These are phyloP conservation scores for Aphelinus certus DNA, from an alignment of 1,140 invertebrate species.

Conservation along the genomic window DNA sequence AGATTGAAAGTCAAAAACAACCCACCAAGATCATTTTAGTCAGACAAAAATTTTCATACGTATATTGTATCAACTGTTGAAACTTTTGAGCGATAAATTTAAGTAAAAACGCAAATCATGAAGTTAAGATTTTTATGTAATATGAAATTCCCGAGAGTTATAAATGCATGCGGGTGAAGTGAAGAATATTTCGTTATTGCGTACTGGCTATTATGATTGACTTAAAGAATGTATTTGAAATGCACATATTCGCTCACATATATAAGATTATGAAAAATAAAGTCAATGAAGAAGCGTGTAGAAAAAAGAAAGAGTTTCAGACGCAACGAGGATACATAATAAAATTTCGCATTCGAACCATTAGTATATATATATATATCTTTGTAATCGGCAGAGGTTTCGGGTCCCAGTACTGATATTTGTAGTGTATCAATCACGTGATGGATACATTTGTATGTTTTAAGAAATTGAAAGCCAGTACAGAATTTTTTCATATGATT, in stretches of 20 bases:
- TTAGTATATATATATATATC: conserved; percentile 15
- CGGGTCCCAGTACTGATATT: conserved; percentile 29
- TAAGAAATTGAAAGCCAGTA: conserved; percentile 13
- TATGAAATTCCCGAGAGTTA: background rate
- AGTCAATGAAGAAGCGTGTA: conserved; percentile 21
- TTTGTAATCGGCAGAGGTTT: conserved; percentile 31
- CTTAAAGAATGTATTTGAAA: conserved; percentile 35
- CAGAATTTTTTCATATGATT: background rate
- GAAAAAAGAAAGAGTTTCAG: conserved; percentile 16
- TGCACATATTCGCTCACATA: background rate
- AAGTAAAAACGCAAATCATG: too few relatives aligned
- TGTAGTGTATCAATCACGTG: conserved; percentile 12
- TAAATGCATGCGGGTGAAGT: conserved; percentile 27
- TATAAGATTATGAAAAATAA: conserved; percentile 13
- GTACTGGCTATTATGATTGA: conserved; percentile 29
- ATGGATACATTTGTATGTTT: conserved; percentile 9
- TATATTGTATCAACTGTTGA: too few relatives aligned
- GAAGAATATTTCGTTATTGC: conserved; percentile 20
- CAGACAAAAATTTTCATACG: too few relatives aligned
- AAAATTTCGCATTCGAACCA: conserved; percentile 39
- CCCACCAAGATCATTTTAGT: too few relatives aligned
- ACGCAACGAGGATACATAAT: conserved; percentile 35
- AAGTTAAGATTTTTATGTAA: too few relatives aligned
- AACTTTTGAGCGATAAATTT: too few relatives aligned
- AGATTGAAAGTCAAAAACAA: too few relatives aligned